Evolutionary conservation across 2,797 vertebrate species (phyloP).

Genomic region (Tapera naevia): DNA sequence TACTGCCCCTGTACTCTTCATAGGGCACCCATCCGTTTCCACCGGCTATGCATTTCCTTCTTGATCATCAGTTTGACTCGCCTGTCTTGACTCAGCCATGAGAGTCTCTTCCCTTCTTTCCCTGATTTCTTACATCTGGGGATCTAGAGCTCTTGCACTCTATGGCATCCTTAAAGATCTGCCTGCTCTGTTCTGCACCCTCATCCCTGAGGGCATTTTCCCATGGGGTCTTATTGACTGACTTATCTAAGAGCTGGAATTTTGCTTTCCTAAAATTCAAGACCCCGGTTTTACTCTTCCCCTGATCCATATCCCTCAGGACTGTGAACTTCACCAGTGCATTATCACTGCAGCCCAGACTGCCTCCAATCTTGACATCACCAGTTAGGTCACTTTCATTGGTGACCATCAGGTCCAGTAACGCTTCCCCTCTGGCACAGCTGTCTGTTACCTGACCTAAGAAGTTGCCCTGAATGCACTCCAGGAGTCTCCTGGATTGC

Average conservation of each 20-base stretch:
- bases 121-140: not conserved
- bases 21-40: not conserved
- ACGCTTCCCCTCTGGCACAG: not conserved
- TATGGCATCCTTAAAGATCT: not conserved
- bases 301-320: not conserved
- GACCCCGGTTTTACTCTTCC: too few relatives aligned
- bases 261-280: not conserved
- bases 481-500: not conserved
- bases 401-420: not conserved
- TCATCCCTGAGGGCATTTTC: not conserved
- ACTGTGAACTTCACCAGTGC: not conserved
- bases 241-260: not conserved
- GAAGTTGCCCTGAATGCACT: not conserved
- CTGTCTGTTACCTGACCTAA: not conserved
- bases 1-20: not conserved
- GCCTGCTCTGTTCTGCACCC: not conserved
- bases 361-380: not conserved
- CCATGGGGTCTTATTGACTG: not conserved
- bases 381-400: not conserved
- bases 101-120: not conserved
- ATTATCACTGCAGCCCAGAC: not conserved
- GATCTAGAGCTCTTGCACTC: not conserved
- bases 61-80: not conserved
- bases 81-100: not conserved
- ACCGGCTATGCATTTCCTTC: not conserved